Evolutionary conservation across 1,140 invertebrate species (phyloP).

Genomic region (Microvelia longipes): DNA sequence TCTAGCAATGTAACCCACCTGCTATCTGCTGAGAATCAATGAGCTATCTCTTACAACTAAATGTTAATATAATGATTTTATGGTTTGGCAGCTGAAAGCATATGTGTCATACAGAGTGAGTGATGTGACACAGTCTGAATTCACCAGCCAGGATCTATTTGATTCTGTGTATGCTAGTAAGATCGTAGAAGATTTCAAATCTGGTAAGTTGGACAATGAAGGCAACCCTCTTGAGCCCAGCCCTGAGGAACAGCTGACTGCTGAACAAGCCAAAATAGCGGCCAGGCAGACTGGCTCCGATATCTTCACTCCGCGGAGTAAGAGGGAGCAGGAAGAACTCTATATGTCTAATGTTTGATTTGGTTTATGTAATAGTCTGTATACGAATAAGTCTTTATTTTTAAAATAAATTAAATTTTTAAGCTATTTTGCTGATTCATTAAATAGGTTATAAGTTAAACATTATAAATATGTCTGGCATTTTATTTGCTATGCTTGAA

Average conservation of each 20-base stretch:
- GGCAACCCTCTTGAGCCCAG: slow-evolving; percentile 54
- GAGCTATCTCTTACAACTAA: too few relatives aligned
- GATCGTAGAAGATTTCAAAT: slow-evolving; percentile 59
- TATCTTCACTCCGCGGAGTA: slow-evolving; percentile 38
- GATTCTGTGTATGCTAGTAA: slow-evolving; percentile 64
- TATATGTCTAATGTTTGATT: slow-evolving; percentile 5
- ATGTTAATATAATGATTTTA: too few relatives aligned
- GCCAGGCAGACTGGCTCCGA: slow-evolving; percentile 61
- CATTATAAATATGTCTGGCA: too few relatives aligned
- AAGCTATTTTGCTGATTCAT: too few relatives aligned
- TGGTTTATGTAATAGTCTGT: neutral
- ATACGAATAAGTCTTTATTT: neutral
- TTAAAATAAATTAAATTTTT: slow-evolving; percentile 1
- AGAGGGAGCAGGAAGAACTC: slow-evolving; percentile 15
- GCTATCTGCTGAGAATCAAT: too few relatives aligned
- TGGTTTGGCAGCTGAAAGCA: slow-evolving; percentile 71
- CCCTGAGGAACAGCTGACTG: slow-evolving; percentile 47
- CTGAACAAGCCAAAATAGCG: slow-evolving; percentile 48
- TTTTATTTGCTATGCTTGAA: too few relatives aligned
- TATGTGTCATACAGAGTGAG: slow-evolving; percentile 76
- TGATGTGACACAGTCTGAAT: slow-evolving; percentile 58
- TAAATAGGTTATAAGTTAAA: too few relatives aligned
- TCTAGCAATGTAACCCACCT: too few relatives aligned
- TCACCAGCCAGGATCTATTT: slow-evolving; percentile 73
- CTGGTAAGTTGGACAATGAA: slow-evolving; percentile 48